These are phyloP conservation scores for Antitype chi DNA, from an alignment of 2,888 invertebrate species.

Conservation along the genomic window DNA sequence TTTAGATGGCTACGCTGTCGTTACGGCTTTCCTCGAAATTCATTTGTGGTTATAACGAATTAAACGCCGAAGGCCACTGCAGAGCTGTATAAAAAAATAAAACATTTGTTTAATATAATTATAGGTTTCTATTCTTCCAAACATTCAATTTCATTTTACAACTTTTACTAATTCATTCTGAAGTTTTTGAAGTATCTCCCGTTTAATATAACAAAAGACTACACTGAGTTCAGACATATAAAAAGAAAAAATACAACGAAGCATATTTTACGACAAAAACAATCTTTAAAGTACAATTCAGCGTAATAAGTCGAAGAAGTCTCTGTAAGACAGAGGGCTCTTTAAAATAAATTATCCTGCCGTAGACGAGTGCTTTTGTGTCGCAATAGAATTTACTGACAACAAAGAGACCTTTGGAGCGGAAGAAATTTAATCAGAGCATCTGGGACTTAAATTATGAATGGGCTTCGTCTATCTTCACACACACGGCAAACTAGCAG, in stretches of 20 bases:
- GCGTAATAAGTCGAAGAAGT: conserved; percentile 69
- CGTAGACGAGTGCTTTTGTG: conserved; percentile 78
- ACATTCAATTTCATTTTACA: conserved; percentile 17
- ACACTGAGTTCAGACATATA: conserved; percentile 33
- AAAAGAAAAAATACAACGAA: conserved; percentile 58
- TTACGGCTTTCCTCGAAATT: conserved; percentile 52
- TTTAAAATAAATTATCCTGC: conserved; percentile 80
- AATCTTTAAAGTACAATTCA: conserved; percentile 66
- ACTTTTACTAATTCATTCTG: conserved; percentile 30
- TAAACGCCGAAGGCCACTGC: conserved; percentile 27
- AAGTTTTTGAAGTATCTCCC: conserved; percentile 24
- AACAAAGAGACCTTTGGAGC: conserved; percentile 77
- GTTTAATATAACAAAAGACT: conserved; percentile 53
- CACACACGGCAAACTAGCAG: conserved; percentile 56
- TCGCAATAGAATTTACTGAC: conserved; percentile 76
- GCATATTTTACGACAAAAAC: conserved; percentile 66
- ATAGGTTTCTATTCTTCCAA: conserved; percentile 26
- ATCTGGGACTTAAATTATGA: conserved; percentile 77
- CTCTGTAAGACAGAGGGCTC: conserved; percentile 71
- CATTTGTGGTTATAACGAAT: conserved; percentile 41
- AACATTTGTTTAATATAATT: conserved; percentile 3
- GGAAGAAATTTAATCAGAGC: conserved; percentile 82
- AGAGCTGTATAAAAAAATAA: conserved; percentile 10
- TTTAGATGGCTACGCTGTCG: conserved; percentile 64
- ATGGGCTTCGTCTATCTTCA: conserved; percentile 62